Evolutionary conservation across 2,797 vertebrate species (phyloP).

Genomic region (Gadopsis bispinosus): DNA sequence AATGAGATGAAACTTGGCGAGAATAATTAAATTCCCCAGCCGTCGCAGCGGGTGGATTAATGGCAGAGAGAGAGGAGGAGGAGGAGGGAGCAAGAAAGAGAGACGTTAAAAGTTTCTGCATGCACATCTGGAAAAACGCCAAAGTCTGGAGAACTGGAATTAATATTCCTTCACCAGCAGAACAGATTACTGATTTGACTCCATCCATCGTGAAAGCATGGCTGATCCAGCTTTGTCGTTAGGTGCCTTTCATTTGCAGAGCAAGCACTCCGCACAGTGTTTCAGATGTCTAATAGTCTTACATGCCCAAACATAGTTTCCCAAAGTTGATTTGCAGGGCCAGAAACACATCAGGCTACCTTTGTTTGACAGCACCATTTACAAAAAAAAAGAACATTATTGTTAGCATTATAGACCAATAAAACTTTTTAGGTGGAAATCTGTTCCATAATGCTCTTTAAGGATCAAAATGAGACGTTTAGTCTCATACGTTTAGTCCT

Average conservation of each 20-base stretch:
- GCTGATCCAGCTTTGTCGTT: constrained; percentile 64
- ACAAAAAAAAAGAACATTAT: constrained; percentile 26
- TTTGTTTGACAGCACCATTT: constrained; percentile 33
- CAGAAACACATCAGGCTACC: constrained; percentile 26
- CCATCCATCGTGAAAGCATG: constrained; percentile 50
- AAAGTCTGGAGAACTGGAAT: constrained; percentile 59
- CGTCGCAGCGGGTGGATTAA: constrained; percentile 56
- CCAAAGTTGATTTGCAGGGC: constrained; percentile 39
- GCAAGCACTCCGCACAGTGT: constrained; percentile 52
- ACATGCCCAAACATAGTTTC: constrained; percentile 42
- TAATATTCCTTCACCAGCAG: constrained; percentile 58
- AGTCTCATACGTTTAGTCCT: background rate
- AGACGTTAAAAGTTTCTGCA: constrained; percentile 48
- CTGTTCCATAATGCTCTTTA: constrained; percentile 16
- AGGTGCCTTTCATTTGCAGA: constrained; percentile 56
- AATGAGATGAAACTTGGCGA: constrained; percentile 64
- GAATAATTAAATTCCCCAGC: constrained; percentile 69
- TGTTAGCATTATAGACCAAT: constrained; percentile 14
- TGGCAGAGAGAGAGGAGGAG: constrained; percentile 36
- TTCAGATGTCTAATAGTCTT: constrained; percentile 49
- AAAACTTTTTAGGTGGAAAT: constrained; percentile 5
- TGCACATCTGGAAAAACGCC: constrained; percentile 67
- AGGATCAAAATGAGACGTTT: constrained; percentile 19
- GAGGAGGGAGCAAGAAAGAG: constrained; percentile 11
- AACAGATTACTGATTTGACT: constrained; percentile 67